A percentile compares a stretch with the other conserved stretches of the same genome.
Evolutionary conservation across 2,888 invertebrate species (phyloP).

Genomic region (Sphaerophoria rueppellii): DNA sequence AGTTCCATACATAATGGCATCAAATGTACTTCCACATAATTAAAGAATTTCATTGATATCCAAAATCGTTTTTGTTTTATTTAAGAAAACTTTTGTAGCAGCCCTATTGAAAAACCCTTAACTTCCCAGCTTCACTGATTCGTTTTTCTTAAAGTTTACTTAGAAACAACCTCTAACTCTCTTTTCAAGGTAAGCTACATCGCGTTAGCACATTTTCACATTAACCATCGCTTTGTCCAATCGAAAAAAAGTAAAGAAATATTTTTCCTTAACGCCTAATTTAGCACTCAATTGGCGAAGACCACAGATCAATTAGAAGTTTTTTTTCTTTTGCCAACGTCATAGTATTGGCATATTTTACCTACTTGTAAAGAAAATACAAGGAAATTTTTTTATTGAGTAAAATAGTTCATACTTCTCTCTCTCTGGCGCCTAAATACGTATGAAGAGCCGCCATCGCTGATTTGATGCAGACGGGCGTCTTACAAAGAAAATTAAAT

Average conservation of each 20-base stretch:
- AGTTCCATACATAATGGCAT: too few relatives aligned
- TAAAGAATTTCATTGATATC: too few relatives aligned
- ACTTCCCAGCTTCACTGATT: too few relatives aligned
- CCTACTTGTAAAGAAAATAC: neutral
- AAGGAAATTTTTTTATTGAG: slow-evolving; percentile 8
- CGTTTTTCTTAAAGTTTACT: too few relatives aligned
- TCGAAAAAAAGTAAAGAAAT: neutral
- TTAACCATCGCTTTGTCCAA: too few relatives aligned
- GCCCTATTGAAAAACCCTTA: too few relatives aligned
- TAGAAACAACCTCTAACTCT: too few relatives aligned
- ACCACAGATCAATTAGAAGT: slow-evolving; percentile 61
- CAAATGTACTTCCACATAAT: too few relatives aligned
- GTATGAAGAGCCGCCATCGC: slow-evolving; percentile 31
- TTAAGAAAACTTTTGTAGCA: too few relatives aligned
- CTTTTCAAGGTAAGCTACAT: too few relatives aligned
- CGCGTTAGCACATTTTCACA: slow-evolving; percentile 15
- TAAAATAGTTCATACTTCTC: slow-evolving; percentile 13
- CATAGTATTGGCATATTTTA: slow-evolving; percentile 39
- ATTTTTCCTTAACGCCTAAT: slow-evolving; percentile 38
- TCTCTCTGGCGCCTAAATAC: slow-evolving; percentile 52
- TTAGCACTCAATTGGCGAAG: slow-evolving; percentile 51
- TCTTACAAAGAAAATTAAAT: slow-evolving; percentile 51
- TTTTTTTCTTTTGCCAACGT: slow-evolving; percentile 37
- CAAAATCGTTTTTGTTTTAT: too few relatives aligned
- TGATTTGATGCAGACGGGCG: slow-evolving; percentile 5